Base-by-base conservation (phyloP, 2,888 invertebrate species). In the Dilophus febrilis region DNA sequence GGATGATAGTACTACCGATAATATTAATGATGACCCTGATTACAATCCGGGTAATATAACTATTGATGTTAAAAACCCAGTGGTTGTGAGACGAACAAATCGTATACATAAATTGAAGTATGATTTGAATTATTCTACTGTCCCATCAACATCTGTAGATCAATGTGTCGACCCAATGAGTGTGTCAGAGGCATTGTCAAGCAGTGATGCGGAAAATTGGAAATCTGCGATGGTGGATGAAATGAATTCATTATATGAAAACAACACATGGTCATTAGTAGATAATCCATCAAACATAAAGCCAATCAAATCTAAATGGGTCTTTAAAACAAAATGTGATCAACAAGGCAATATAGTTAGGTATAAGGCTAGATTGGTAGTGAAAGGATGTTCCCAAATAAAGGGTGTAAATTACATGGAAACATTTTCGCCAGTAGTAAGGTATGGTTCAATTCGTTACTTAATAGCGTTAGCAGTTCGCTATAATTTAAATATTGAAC, bases 291-390 rank as follows among this genome's bases (percentile, higher is more conserved):
- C 4, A 11, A 38, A 37, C 17, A 18, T 14, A 16, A 35, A 37
- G 31, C 16, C 31, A 3, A 40, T 43, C 3, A 28, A 31, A 12
- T 40, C 27, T 3, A 43, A 43, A 13, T 45, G 43, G 45, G 44
- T 41, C 3, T 45, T 44, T 17, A 44, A 41, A 29, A 37, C 37
- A 10, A 44, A 45, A 29, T 31, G 39, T 7, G 33, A 44, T 14
- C 19, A 29, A 11, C 12, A 35, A 16, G 44, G 44, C 12, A 27
- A 35, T 6, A 37, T 42, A 28, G 22, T 40, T 8, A 27, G 38
- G 1, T 43, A 45, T 37, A 46, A 44, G 32, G 35, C 37, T 8
- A n/a, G 44, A 35, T 13, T 41, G 10, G 43, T 42, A 3, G 42
- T 37, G 2, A 42, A 44, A 28, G 42, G 44, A 4, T 46, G 40